phyloP scores from a whole-genome alignment of 2,797 vertebrate genomes.

The Helicolenus hilgendorfi region DNA sequence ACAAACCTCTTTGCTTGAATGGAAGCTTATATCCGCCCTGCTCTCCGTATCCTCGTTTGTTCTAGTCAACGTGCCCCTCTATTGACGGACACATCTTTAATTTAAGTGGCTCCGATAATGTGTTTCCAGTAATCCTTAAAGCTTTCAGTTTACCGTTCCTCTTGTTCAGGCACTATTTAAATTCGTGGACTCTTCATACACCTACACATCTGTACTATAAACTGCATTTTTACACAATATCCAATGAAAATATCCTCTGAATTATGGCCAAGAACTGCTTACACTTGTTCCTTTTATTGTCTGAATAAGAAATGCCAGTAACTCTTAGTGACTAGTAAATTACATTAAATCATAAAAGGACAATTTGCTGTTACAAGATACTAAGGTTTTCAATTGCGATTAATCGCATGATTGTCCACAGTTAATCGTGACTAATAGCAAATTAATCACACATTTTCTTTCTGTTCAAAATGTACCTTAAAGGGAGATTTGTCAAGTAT shows the following conservation, averaged over 20 bases:
- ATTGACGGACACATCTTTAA: constrained; percentile 9
- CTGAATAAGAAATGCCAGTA: background rate
- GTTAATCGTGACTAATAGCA: no score
- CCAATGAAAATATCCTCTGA: background rate
- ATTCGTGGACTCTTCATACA: background rate
- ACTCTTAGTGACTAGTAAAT: background rate
- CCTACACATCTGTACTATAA: background rate
- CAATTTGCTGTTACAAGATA: no score
- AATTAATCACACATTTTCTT: no score
- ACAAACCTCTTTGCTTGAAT: background rate
- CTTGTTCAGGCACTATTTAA: background rate
- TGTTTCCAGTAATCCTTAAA: constrained; percentile 31
- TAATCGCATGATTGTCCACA: no score
- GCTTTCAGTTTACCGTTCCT: constrained; percentile 2
- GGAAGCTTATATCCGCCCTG: background rate
- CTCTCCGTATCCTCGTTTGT: background rate
- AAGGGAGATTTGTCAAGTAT: no score
- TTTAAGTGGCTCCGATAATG: constrained; percentile 18
- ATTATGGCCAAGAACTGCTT: background rate
- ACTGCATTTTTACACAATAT: background rate
- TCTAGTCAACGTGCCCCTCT: background rate
- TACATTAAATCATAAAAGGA: background rate
- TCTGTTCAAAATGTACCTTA: no score
- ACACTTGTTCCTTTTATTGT: background rate
- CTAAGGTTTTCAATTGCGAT: no score